phyloP scores from a whole-genome alignment of 2,888 invertebrate genomes.

The Cheilosia variabilis region DNA sequence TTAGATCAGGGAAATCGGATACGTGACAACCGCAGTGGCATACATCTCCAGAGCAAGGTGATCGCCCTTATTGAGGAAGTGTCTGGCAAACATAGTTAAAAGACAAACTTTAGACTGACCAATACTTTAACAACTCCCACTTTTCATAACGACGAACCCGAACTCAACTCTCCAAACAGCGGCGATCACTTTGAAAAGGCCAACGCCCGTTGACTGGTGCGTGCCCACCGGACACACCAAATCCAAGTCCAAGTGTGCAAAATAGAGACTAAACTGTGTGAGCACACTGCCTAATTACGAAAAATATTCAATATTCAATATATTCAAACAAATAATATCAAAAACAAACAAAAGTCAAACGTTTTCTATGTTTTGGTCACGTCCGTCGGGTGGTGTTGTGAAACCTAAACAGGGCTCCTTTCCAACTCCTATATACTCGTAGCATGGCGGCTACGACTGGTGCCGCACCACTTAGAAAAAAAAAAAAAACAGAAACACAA shows the following conservation, averaged over 20 bases:
- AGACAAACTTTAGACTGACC: neutral
- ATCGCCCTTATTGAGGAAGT: constrained; percentile 33
- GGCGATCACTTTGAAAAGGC: constrained; percentile 16
- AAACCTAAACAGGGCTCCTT: constrained; percentile 61
- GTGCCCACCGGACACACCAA: constrained; percentile 5
- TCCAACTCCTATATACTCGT: neutral
- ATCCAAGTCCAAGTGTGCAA: constrained; percentile 20
- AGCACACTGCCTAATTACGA: constrained; percentile 55
- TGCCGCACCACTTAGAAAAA: constrained; percentile 20
- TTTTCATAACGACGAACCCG: neutral
- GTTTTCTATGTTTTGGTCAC: constrained; percentile 66
- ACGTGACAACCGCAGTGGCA: neutral
- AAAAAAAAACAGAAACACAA: constrained; percentile 29
- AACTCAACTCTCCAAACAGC: neutral
- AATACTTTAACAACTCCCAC: neutral
- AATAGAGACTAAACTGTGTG: constrained; percentile 28
- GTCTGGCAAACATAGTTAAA: neutral
- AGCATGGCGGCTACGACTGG: neutral
- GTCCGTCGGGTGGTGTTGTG: constrained; percentile 62
- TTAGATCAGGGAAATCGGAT: neutral
- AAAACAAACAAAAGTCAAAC: constrained; percentile 45
- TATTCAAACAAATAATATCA: constrained; percentile 41
- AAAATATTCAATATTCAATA: constrained; percentile 54
- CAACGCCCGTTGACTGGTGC: constrained; percentile 6
- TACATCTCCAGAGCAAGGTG: neutral